Base-by-base conservation (phyloP, 2,888 invertebrate species). In the Rhodophaea formosa region DNA sequence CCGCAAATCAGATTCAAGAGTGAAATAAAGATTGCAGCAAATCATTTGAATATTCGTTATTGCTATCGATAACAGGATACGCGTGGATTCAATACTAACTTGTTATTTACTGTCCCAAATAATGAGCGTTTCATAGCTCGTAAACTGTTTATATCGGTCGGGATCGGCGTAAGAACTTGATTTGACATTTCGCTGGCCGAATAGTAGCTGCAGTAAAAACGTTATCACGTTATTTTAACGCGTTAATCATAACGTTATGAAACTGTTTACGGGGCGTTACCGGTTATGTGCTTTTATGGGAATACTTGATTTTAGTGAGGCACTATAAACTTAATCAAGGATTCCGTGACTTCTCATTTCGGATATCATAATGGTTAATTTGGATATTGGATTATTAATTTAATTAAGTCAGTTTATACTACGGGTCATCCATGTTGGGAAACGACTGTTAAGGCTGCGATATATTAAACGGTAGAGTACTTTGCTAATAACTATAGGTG, bases 51-150 rank as follows among this genome's bases (percentile, higher is more conserved):
- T 12, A 39, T n/a, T 39, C 10, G 10, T 39, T n/a, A 39, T 39
- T 39, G 12, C 10, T 39, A n/a, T 39, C 10, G n/a, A 59, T 62
- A 56, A 57, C 23, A 49, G 49, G 55, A 49, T 53, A 53, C 56
- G 35, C 43, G 7, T 15, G 46, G 56, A 65, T 67, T 64, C 70
- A 71, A 71, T 71, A 75, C 60, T 62, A 69, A 72, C 67, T 71
- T 70, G 69, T 72, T 72, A 77, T 79, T 75, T 75, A 77, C 71
- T 68, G 69, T 70, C 63, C 69, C 66, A 68, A 63, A 71, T 79
- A 79, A 77, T 77, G 79, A 71, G 71, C 47, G 69, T 77, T 80
- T 79, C 72, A 80, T 80, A 72, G 76, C 57, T 65, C 71, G 65
- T 82, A 80, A 82, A 78, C 66, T 62, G 66, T 71, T 73, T 72